Conservation (phyloP, 2,113 vertebrate species). For the Epinephelus fuscoguttatus region DNA sequence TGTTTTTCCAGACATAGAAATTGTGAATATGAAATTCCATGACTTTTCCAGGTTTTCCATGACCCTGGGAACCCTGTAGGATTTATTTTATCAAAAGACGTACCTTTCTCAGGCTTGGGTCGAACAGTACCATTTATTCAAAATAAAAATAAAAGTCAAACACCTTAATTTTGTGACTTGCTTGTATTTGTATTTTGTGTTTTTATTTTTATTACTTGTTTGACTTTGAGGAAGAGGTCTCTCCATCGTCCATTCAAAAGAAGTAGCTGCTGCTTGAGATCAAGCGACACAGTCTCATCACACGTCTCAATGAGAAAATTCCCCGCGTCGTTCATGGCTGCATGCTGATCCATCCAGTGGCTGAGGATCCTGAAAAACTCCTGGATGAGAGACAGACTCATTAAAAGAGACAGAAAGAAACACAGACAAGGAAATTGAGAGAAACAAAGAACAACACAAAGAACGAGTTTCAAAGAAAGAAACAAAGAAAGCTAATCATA, state of each 20-base stretch:
- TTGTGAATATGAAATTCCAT: too few species aligned
- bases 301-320: constrained; percentile 98
- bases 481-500: constrained; percentile 55
- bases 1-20: too few species aligned
- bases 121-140: neutral
- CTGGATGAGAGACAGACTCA: constrained; percentile 67
- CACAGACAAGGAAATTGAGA: constrained; percentile 42
- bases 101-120: neutral
- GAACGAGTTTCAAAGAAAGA: constrained; percentile 48
- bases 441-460: constrained; percentile 60
- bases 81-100: neutral
- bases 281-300: constrained; percentile 93
- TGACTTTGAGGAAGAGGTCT: constrained; percentile 89
- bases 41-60: too few species aligned
- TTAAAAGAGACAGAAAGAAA: constrained; percentile 30
- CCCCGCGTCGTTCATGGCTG: constrained; percentile 97
- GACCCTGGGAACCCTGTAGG: too few species aligned
- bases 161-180: neutral
- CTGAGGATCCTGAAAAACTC: constrained; percentile 85
- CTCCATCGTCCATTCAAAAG: constrained; percentile 86
- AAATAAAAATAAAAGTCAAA: neutral
- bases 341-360: constrained; percentile 94
- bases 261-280: constrained; percentile 95
- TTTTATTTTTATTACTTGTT: constrained; percentile 86
- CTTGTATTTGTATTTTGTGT: neutral